Percentiles rank a stretch among this genome's conserved stretches.
phyloP scores from a whole-genome alignment of 2,797 vertebrate species.

The Myoxocephalus aenaeus region DNA sequence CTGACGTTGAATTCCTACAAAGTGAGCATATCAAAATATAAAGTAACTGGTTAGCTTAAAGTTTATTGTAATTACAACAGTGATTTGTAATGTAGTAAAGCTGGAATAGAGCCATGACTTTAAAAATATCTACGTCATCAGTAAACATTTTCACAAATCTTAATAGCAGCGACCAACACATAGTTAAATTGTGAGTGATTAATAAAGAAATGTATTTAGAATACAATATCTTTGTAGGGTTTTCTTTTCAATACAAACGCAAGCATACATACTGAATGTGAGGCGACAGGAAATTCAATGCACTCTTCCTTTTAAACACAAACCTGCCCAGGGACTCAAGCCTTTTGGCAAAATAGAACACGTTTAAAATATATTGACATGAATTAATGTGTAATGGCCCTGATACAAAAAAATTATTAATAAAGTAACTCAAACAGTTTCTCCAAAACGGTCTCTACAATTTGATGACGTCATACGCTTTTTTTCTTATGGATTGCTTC shows the following conservation, averaged over 20 bases:
- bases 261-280: background rate
- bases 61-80: background rate
- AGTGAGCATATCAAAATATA: slow-evolving; percentile 2
- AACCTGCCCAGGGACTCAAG: background rate
- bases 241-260: background rate
- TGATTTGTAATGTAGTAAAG: background rate
- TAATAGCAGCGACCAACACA: background rate
- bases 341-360: background rate
- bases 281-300: background rate
- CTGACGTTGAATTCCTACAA: slow-evolving; percentile 10
- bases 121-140: background rate
- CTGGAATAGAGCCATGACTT: background rate
- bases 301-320: background rate
- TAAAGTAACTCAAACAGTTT: too few species aligned
- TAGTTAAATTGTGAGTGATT: background rate
- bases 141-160: background rate
- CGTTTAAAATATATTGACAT: too few species aligned
- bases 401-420: too few species aligned
- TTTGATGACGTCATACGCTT: background rate
- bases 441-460: background rate
- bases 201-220: background rate
- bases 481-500: background rate
- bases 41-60: background rate
- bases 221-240: background rate
- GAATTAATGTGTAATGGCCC: too few species aligned